Base-by-base conservation (phyloP, 1,140 invertebrate genomes). In the Cotesia glomerata region DNA sequence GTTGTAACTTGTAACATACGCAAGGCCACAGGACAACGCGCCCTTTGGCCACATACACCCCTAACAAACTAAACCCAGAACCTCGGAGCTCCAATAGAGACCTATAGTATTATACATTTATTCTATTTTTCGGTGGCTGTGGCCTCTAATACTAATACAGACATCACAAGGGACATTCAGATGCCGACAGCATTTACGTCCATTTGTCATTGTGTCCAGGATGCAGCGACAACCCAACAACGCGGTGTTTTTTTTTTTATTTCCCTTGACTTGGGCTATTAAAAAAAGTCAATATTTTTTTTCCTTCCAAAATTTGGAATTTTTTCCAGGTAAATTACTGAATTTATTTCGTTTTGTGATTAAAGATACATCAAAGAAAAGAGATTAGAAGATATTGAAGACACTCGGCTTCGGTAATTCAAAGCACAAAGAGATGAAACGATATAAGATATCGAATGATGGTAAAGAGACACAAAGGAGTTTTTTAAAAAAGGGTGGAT, bases 151-250 rank as follows among this genome's bases (percentile, higher is more conserved):
- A 78, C 14, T 58, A 58, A 58, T 75, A 78, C 77, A 77, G 76
- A 79, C 81, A 82, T 82, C 79, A 80, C 77, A 82, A 75, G 71
- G 74, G 77, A 81, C 74, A 26, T 58, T 58, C 26, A 58, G 56
- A 18, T 58, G 56, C 56, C 56, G 56, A 58, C 56, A 58, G 56
- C 3, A 58, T 18, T 26, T 26, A 58, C 16, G 26, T 18, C 56
- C 56, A 58, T 58, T 58, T 58, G 56, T 58, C 56, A 58, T 26
- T 26, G 16, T 9, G 56, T 58, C 8, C 56, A 58, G 56, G 56
- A 58, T 26, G 14, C 56, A 58, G 18, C 56, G 18, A 58, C 5
- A 16, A 58, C 14, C 8, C 14, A 18, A 58, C 18, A 18, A 58
- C 56, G 16, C 18, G 26, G 16, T 58, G 16, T 58, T 18, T 26